Evolutionary conservation across 2,888 invertebrate species (phyloP), one percentile per base, ranked within the genome.

Genomic region (Trichopoda pennipes): DNA sequence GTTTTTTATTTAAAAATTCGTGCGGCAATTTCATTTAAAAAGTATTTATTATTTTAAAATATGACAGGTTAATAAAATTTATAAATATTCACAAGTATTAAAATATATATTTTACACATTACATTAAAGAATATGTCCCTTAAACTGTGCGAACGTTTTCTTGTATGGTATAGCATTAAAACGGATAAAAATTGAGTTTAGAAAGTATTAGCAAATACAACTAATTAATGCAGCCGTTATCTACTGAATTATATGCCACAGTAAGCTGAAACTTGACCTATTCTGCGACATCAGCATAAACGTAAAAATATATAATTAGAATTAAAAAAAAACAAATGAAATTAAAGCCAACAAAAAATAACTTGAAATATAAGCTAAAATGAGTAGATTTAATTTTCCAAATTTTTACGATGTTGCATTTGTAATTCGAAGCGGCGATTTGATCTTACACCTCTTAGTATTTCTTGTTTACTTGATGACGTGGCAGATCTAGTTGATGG

Each of bases 351-450:
- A 64, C 44, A 72, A 58, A 61, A 61, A 76, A 60, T 23, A 47
- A 28, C 19, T 49, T 42, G 35, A 56, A 32, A 70, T 44, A 44
- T 44, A 44, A 42, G 51, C 3, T 19, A 21, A 60, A 53, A 28
- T 8, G n/a, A 12, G 51, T 66, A 19, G 12, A 28, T 63, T 75
- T 49, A 77, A 42, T 69, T 44, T 51, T 82, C 79, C 38, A 86
- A 68, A 51, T 87, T 86, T 7, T 93, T 93, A 23, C 94, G 92
- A 89, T 94, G 92, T 85, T 93, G 92, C 95, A 95, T 95, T 86
- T 94, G 93, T 72, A 95, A 88, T 73, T 95, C 94, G 85, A 95
- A 95, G 55, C 95, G 91, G 49, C 94, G 92, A 89, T 95, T 95
- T 0, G 94, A 93, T 47, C 95, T 91, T 0, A 95, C 95, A 0